These are phyloP conservation scores for Channa maculata DNA, from an alignment of 2,113 vertebrate genomes.

Conservation along the genomic window DNA sequence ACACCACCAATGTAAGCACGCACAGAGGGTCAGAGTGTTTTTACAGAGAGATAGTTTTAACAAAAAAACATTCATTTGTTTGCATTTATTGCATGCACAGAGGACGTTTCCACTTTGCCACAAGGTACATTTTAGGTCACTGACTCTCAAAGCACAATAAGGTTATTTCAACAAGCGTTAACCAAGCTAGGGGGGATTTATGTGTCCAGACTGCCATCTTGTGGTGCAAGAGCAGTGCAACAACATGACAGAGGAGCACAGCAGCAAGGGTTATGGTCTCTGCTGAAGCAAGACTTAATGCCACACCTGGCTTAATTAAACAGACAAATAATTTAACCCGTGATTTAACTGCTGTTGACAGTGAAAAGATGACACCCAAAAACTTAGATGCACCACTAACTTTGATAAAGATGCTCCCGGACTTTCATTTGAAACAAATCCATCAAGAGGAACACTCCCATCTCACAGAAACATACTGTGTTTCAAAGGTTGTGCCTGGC, in stretches of 20 bases:
- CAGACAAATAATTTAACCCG: neutral
- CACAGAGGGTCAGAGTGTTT: neutral
- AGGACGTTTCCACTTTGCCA: constrained; percentile 10
- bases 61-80: neutral
- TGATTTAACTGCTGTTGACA: constrained; percentile 20
- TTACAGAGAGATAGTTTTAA: neutral
- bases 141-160: constrained; percentile 33
- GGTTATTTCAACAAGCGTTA: constrained; percentile 41
- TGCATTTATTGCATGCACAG: constrained; percentile 35
- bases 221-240: constrained; percentile 25
- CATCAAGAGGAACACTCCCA: no score
- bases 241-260: neutral
- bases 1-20: neutral
- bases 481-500: neutral
- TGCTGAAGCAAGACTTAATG: neutral
- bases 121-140: constrained; percentile 54
- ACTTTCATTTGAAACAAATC: neutral
- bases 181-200: no score
- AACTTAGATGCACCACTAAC: neutral
- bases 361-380: neutral
- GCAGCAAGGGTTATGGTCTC: neutral
- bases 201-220: constrained; percentile 41
- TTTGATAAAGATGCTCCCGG: neutral
- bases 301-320: constrained; percentile 1
- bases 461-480: neutral